Evolutionary conservation across 2,888 invertebrate genomes (phyloP).

Genomic region (Spodoptera littoralis): DNA sequence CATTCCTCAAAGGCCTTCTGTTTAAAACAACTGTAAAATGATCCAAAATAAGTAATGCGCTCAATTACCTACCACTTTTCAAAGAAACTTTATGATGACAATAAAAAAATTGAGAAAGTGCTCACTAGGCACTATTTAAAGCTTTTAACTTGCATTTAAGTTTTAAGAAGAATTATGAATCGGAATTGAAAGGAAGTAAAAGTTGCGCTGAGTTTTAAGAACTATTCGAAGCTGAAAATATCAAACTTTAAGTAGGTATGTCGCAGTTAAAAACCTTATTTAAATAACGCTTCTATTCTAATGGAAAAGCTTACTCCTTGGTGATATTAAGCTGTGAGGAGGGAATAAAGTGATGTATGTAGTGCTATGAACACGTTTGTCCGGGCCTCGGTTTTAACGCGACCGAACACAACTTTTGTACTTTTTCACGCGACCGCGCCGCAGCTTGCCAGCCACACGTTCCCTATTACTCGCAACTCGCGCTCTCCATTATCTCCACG

Average conservation of each 20-base stretch:
- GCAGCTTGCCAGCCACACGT: slow-evolving; percentile 84
- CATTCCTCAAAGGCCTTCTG: too few relatives aligned
- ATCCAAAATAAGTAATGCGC: slow-evolving; percentile 56
- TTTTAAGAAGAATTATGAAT: slow-evolving; percentile 81
- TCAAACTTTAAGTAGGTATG: slow-evolving; percentile 50
- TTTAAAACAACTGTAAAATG: slow-evolving; percentile 1
- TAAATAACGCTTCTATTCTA: slow-evolving; percentile 19
- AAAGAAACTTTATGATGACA: slow-evolving; percentile 67
- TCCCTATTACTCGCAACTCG: slow-evolving; percentile 84
- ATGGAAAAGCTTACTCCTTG: slow-evolving; percentile 1
- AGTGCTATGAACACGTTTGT: slow-evolving; percentile 60
- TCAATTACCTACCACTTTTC: slow-evolving; percentile 60
- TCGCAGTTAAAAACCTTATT: slow-evolving; percentile 33
- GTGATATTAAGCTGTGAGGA: slow-evolving; percentile 3
- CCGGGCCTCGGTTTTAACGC: slow-evolving; percentile 67
- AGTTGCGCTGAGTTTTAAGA: slow-evolving; percentile 69
- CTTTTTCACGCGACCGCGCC: slow-evolving; percentile 80
- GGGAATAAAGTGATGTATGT: slow-evolving; percentile 33
- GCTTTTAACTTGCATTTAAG: slow-evolving; percentile 82
- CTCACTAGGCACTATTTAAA: slow-evolving; percentile 75
- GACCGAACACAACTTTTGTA: slow-evolving; percentile 80
- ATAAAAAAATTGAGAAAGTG: slow-evolving; percentile 70
- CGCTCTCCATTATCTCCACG: slow-evolving; percentile 84
- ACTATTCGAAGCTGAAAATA: slow-evolving; percentile 57
- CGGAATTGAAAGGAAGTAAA: slow-evolving; percentile 75